Evolutionary conservation across 1,140 invertebrate species (phyloP), one percentile per base, ranked within the genome.

Genomic region (Bombus breviceps): DNA sequence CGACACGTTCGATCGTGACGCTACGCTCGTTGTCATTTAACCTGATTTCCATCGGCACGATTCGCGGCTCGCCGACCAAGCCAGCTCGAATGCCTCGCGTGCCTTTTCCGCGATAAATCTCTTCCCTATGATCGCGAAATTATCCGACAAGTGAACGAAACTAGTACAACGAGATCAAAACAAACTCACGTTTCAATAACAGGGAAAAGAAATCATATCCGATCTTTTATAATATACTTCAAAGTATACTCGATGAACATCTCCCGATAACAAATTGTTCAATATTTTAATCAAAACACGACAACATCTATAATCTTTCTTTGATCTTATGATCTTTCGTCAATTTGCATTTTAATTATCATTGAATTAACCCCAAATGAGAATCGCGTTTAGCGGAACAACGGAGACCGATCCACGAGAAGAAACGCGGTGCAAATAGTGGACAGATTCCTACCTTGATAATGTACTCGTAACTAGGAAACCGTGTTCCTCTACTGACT

Each of bases 1-100:
- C 88, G 81, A 89, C 82, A 75, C 90, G 81, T 89, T 87, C 87
- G 89, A 90, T 88, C 78, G 59, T 87, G 78, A 90, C 80, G 68
- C 72, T 57, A 68, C 43, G 68, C 72, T 81, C 81, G 76, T 71
- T 78, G 88, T 89, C 76, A 86, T 89, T 90, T 90, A 90, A 85
- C 81, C 85, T 90, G 87, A 89, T 90, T 90, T 90, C 77, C 72
- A 88, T 88, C 87, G 80, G 43, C 84, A 72, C 84, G 76, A 87
- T 85, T 68, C 69, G 76, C 75, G 69, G 37, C 74, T 32, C 28
- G 73, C 39, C 39, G 57, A 69, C 53, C 68, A 66, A 43, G 57
- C 72, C 22, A 13, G 25, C 62, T 79, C 72, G 57, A 37, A 59
- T 72, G 32, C 57, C 59, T 86, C 64, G 77, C 77, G 47, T 59